These are phyloP conservation scores for Prenolepis imparis DNA, from an alignment of 2,888 invertebrate genomes.

Conservation along the genomic window DNA sequence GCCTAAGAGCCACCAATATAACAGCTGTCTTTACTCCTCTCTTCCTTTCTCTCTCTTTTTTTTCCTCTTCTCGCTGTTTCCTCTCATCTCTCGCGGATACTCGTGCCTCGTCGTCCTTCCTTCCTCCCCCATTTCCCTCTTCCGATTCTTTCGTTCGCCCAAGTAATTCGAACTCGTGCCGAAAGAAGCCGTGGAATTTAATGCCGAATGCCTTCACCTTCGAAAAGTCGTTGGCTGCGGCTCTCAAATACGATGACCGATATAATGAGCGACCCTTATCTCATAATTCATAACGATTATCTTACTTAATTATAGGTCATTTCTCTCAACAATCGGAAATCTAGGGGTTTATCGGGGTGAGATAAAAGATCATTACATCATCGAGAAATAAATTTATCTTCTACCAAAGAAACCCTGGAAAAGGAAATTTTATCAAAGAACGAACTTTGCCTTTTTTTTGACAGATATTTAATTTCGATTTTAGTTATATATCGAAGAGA, in stretches of 20 bases:
- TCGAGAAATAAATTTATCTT: background rate
- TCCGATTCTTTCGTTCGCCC: slow-evolving; percentile 57
- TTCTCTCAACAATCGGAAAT: slow-evolving; percentile 12
- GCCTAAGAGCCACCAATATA: slow-evolving; percentile 73
- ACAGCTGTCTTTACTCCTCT: slow-evolving; percentile 71
- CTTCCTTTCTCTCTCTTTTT: slow-evolving; percentile 19
- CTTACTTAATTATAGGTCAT: background rate
- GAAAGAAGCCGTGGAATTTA: slow-evolving; percentile 72
- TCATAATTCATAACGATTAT: slow-evolving; percentile 29
- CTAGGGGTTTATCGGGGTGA: background rate
- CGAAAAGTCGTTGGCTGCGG: slow-evolving; percentile 61
- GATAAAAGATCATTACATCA: background rate
- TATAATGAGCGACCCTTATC: slow-evolving; percentile 53
- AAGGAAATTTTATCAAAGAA: background rate
- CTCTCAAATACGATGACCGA: slow-evolving; percentile 63
- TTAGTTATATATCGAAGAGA: background rate
- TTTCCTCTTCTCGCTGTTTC: slow-evolving; percentile 1
- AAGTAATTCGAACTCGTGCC: slow-evolving; percentile 79
- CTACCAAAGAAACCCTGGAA: background rate
- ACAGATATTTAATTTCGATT: background rate
- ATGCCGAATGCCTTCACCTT: slow-evolving; percentile 59
- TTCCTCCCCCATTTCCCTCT: slow-evolving; percentile 43
- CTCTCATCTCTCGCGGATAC: slow-evolving; percentile 29
- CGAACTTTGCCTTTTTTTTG: background rate
- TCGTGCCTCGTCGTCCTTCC: slow-evolving; percentile 48